Conservation (phyloP, 2,797 vertebrate genomes). For the Cryptoprocta ferox region DNA sequence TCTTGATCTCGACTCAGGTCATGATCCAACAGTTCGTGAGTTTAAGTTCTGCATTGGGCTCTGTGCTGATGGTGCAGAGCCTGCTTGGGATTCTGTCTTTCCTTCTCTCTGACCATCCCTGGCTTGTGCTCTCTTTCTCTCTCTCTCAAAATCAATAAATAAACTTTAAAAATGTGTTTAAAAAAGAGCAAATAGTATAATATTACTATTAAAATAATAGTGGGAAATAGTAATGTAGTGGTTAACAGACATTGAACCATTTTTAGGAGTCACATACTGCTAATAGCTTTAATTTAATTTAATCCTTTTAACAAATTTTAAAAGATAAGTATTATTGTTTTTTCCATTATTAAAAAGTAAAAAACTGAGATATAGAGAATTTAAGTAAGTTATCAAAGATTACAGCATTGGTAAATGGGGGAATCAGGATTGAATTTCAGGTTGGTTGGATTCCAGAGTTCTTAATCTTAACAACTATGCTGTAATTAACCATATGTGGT, state of each 20-base stretch:
- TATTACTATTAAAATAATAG: neutral
- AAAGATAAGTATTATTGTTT: neutral
- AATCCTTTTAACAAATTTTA: neutral
- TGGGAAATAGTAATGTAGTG: neutral
- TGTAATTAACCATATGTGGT: neutral
- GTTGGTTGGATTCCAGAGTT: neutral
- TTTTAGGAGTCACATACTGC: neutral
- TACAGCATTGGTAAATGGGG: neutral
- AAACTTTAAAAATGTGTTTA: no score
- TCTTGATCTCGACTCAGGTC: no score
- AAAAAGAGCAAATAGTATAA: neutral
- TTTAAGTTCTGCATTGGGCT: no score
- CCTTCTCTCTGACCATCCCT: no score
- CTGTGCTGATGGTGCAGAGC: no score
- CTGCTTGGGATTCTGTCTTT: no score
- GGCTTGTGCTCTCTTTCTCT: no score
- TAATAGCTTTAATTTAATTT: slow-evolving; percentile 20
- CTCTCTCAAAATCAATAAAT: no score
- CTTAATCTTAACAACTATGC: neutral
- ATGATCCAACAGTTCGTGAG: no score
- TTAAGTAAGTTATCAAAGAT: neutral
- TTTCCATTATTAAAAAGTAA: neutral
- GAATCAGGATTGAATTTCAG: neutral
- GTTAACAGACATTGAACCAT: neutral
- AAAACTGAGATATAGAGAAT: neutral